Conservation (phyloP, 2,113 vertebrate genomes). For the Toxotes chatareus region DNA sequence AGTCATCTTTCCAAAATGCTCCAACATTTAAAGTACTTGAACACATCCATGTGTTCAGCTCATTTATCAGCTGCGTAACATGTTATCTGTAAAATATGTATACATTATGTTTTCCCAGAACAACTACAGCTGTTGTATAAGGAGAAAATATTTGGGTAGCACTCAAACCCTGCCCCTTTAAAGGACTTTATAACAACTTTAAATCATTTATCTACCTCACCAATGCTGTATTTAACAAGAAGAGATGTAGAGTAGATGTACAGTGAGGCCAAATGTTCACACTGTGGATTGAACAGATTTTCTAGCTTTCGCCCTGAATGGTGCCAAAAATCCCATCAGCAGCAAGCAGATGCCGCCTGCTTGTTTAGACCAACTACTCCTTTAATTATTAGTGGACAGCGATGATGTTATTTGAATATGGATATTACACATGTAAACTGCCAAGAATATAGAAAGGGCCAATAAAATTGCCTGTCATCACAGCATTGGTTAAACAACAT, state of each 20-base stretch:
- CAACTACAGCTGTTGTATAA: not conserved
- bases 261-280: not conserved
- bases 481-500: conserved; percentile 20
- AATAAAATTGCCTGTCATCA: conserved; percentile 12
- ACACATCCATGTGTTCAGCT: not conserved
- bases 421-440: conserved; percentile 26
- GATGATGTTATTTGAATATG: conserved; percentile 32
- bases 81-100: conserved; percentile 16
- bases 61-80: not conserved
- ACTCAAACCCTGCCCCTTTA: not conserved
- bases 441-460: conserved; percentile 26
- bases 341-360: not conserved
- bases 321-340: not conserved
- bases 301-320: not conserved
- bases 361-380: conserved; percentile 2
- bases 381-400: conserved; percentile 23
- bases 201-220: not conserved
- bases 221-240: not conserved
- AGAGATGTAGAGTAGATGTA: no score
- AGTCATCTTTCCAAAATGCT: conserved; percentile 2
- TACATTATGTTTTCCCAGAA: not conserved
- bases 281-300: conserved; percentile 8
- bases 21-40: conserved; percentile 16
- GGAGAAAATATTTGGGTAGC: not conserved
- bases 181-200: not conserved